Evolutionary conservation across 2,113 vertebrate genomes (phyloP), one percentile per base, ranked within the genome.

Genomic region (Elephantulus edwardii): DNA sequence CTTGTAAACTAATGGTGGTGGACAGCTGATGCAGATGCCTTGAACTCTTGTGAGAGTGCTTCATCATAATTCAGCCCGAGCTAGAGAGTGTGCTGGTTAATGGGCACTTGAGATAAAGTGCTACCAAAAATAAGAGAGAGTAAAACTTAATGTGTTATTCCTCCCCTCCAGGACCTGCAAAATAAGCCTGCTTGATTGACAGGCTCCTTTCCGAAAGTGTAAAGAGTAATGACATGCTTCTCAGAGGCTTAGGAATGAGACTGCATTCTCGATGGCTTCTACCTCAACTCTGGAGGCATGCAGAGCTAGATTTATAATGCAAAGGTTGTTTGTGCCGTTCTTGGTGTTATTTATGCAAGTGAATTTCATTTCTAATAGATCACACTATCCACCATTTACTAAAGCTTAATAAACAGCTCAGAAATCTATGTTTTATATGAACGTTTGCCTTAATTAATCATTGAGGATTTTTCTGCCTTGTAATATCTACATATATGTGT

Each of bases 51-150:
- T 3, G 68, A 85, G 54, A 92, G 24, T 83, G 72, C 88, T 92
- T 86, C 92, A 88, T 79, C 81, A 83, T 82, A 86, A 95, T 93
- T 95, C 91, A 91, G 54, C 84, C 89, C 7, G 1, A 71, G 54
- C 78, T 92, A 85, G 19, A 77, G 94, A 82, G 79, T 30, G 62
- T 87, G 76, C 89, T 90, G 60, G 52, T 95, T 96, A 96, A 96
- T 91, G 19, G n/a, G 70, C 83, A 91, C 84, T 95, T 95, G 92
- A 96, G 94, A 94, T 93, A 95, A 95, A 96, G 74, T 84, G 64
- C 35, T 91, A 88, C 92, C 82, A 91, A 88, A 96, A 97, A 95
- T 77, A 95, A 96, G 64, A 94, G 46, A 52, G 54, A 92, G 33
- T 88, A 87, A 96, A 96, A 81, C 19, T 83, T 90, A 91, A 90